A percentile compares a stretch with the other conserved stretches of the same genome.
These are phyloP conservation scores for Apotomis betuletana DNA, from an alignment of 2,888 invertebrate species.

Conservation along the genomic window DNA sequence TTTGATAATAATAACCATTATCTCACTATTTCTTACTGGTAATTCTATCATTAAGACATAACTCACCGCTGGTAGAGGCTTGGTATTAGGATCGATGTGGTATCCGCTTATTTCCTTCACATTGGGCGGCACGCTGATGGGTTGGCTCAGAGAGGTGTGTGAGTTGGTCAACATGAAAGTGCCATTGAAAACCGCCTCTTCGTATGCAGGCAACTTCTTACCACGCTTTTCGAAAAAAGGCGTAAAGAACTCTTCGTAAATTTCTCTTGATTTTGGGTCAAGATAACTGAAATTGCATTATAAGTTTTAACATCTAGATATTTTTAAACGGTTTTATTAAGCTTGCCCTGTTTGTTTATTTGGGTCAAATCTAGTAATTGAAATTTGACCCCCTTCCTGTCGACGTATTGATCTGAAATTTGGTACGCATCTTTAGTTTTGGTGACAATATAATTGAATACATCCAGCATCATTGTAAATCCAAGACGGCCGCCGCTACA, in stretches of 20 bases:
- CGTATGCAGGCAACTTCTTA: constrained; percentile 26
- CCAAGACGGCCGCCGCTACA: too few relatives aligned
- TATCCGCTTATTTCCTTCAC: constrained; percentile 47
- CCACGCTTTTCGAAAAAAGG: constrained; percentile 35
- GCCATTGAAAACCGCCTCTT: constrained; percentile 42
- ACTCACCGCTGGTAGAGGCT: constrained; percentile 52
- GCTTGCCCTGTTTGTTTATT: too few relatives aligned
- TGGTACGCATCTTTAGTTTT: too few relatives aligned
- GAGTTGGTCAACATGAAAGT: constrained; percentile 47
- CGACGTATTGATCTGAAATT: too few relatives aligned
- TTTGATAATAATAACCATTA: too few relatives aligned
- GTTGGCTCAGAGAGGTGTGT: constrained; percentile 24
- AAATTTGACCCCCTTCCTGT: too few relatives aligned
- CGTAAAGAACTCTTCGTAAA: constrained; percentile 41
- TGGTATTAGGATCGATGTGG: constrained; percentile 49
- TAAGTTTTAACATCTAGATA: neutral
- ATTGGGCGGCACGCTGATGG: constrained; percentile 39
- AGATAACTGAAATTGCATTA: constrained; percentile 8
- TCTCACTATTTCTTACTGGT: too few relatives aligned
- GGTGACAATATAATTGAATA: too few relatives aligned
- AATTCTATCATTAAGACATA: neutral
- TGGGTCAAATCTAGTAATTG: too few relatives aligned
- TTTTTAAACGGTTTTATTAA: too few relatives aligned
- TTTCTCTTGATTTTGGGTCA: constrained; percentile 5
- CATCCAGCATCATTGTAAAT: too few relatives aligned